Evolutionary conservation across 92 coral and sea anemone species (phyloP).

Genomic region (Parazoanthus atlanticus): DNA sequence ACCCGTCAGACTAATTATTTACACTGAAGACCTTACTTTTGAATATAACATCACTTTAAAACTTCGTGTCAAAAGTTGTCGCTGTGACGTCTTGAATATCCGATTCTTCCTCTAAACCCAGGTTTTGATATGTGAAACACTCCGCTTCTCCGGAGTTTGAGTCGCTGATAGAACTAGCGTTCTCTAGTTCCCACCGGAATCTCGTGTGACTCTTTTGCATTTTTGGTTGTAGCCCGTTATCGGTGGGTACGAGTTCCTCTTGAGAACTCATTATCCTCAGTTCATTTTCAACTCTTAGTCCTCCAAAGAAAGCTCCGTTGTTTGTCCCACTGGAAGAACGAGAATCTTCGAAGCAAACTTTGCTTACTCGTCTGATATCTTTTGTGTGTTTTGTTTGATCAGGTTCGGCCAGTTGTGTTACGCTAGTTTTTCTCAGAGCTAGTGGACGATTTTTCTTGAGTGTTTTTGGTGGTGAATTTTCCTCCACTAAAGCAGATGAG

Average conservation of each 20-base stretch:
- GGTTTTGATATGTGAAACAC: not conserved
- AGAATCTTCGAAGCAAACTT: conserved; percentile 11
- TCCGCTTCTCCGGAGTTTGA: not conserved
- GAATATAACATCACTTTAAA: not conserved
- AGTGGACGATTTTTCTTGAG: not conserved
- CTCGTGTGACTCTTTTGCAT: not conserved
- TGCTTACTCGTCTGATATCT: not conserved
- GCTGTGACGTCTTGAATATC: not conserved
- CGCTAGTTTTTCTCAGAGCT: not conserved
- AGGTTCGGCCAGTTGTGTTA: not conserved
- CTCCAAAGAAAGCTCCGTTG: not conserved
- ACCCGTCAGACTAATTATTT: too few relatives aligned
- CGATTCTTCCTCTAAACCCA: not conserved
- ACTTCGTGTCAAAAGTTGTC: conserved; percentile 8
- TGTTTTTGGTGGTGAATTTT: not conserved
- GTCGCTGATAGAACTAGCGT: not conserved
- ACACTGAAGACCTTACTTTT: not conserved
- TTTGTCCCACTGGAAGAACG: not conserved
- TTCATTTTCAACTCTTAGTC: not conserved
- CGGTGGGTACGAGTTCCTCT: not conserved
- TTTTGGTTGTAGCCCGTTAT: not conserved
- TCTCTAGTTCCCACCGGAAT: not conserved
- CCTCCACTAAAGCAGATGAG: not conserved
- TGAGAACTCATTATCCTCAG: not conserved
- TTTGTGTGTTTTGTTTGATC: not conserved